Conservation (phyloP, 2,888 invertebrate species). For the Agonopterix alstromeriana region DNA sequence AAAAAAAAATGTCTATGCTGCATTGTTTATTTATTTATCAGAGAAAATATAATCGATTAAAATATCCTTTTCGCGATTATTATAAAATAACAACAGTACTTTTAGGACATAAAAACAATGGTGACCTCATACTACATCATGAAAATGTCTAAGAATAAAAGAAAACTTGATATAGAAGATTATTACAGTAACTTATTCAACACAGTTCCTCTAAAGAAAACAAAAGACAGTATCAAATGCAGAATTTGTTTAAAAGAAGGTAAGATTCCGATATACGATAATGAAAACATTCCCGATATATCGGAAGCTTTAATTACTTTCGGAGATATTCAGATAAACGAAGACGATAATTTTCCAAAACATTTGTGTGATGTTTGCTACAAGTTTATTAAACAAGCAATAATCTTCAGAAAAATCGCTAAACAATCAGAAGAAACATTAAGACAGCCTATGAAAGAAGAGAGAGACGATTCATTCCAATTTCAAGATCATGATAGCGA, state of each 20-base stretch:
- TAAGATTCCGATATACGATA: slow-evolving; percentile 20
- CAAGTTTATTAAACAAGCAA: slow-evolving; percentile 39
- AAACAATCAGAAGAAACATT: slow-evolving; percentile 36
- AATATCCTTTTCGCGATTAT: no score
- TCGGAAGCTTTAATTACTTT: slow-evolving; percentile 18
- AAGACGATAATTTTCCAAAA: slow-evolving; percentile 41
- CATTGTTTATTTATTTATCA: no score
- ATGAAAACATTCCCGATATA: slow-evolving; percentile 10
- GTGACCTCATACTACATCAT: slow-evolving; percentile 20
- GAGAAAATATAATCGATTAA: no score
- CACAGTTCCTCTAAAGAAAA: slow-evolving; percentile 1
- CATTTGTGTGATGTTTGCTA: slow-evolving; percentile 42
- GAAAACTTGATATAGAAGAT: slow-evolving; percentile 8
- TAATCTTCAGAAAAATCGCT: slow-evolving; percentile 44
- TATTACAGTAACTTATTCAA: slow-evolving; percentile 13
- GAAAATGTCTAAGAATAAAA: slow-evolving; percentile 11
- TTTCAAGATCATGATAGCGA: slow-evolving; percentile 18
- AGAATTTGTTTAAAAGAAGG: slow-evolving; percentile 24
- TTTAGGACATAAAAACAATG: slow-evolving; percentile 10
- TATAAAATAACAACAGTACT: no score
- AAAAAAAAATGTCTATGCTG: no score
- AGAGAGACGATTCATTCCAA: slow-evolving; percentile 10
- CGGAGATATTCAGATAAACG: slow-evolving; percentile 30
- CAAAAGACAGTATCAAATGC: slow-evolving; percentile 11
- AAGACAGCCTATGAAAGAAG: slow-evolving; percentile 27